These are phyloP conservation scores for Capreolus pygargus DNA, from an alignment of 2,113 vertebrate species.

Conservation along the genomic window DNA sequence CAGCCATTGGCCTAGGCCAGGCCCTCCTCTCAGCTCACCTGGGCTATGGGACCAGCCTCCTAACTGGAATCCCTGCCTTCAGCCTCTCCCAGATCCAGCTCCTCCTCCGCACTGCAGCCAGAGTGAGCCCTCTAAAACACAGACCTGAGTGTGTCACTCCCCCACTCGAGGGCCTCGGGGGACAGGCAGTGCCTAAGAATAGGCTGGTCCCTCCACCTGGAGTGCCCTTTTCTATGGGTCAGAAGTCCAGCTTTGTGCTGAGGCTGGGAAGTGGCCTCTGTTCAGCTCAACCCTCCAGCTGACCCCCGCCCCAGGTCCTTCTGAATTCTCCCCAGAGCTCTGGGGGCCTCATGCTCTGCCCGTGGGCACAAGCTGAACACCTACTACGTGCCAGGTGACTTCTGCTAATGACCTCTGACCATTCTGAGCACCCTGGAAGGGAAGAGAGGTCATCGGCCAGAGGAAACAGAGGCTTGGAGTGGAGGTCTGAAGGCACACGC, in stretches of 20 bases:
- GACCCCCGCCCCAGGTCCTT: not conserved
- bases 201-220: not conserved
- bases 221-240: not conserved
- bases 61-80: conserved; percentile 69
- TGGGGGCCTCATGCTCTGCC: not conserved
- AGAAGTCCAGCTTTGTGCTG: not conserved
- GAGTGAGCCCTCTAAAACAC: conserved; percentile 58
- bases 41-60: conserved; percentile 45
- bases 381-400: not conserved
- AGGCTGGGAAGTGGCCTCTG: not conserved
- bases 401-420: not conserved
- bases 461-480: not conserved
- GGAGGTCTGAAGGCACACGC: not conserved
- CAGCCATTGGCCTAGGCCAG: not conserved
- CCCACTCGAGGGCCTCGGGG: not conserved
- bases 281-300: not conserved
- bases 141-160: conserved; percentile 42
- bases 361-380: not conserved
- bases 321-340: not conserved
- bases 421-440: not conserved
- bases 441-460: not conserved
- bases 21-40: conserved; percentile 60
- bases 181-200: not conserved
- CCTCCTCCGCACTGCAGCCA: conserved; percentile 63
- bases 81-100: conserved; percentile 66